A percentile compares a stretch with the other conserved stretches of the same genome.
Conservation (phyloP, 2,888 invertebrate genomes). For the Peribatodes rhomboidaria region DNA sequence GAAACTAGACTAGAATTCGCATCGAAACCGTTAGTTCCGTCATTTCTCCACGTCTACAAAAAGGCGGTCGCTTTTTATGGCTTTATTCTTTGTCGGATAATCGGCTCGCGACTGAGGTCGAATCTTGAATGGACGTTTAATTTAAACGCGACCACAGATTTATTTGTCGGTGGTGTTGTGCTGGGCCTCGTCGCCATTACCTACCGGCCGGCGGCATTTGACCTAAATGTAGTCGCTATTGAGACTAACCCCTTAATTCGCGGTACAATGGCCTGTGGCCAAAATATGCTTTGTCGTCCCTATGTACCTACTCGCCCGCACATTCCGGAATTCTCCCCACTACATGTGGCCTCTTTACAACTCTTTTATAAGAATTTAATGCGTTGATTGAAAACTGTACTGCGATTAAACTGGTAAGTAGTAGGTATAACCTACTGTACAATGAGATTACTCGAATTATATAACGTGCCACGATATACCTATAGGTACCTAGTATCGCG, state of each 20-base stretch:
- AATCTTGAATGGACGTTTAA: slow-evolving; percentile 37
- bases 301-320: background rate
- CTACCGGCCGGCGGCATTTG: slow-evolving; percentile 9
- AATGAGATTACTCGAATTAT: too few relatives aligned
- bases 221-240: slow-evolving; percentile 16
- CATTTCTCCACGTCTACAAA: background rate
- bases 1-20: background rate
- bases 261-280: slow-evolving; percentile 2
- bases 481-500: too few relatives aligned
- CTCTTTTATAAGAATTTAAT: too few relatives aligned
- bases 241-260: slow-evolving; percentile 5
- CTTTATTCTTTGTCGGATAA: slow-evolving; percentile 8
- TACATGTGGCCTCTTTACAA: too few relatives aligned
- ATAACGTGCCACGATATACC: too few relatives aligned
- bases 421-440: too few relatives aligned
- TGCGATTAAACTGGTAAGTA: too few relatives aligned
- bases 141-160: slow-evolving; percentile 42
- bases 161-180: slow-evolving; percentile 26
- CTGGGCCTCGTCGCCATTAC: slow-evolving; percentile 12
- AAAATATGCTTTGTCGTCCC: background rate
- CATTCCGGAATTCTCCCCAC: background rate
- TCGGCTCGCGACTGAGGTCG: background rate
- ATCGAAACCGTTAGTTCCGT: background rate
- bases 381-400: too few relatives aligned
- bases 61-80: background rate